These are phyloP conservation scores for Schmidtea mediterranea DNA, from an alignment of 1,140 invertebrate genomes.

Conservation along the genomic window DNA sequence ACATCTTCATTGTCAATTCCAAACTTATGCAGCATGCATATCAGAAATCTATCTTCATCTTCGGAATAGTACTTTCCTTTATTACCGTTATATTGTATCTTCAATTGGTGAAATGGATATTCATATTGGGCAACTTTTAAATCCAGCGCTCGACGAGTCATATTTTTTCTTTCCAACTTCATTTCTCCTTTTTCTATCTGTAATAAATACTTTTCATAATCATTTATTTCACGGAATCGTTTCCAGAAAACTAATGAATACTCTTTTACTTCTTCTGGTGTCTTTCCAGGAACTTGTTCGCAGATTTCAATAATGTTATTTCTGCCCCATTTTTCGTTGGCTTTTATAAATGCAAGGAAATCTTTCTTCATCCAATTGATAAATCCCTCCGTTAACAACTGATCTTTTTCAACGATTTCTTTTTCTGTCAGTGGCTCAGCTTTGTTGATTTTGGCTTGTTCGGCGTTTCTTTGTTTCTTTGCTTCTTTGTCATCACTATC, in stretches of 20 bases:
- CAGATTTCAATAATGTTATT: conserved; percentile 91
- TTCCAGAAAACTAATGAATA: conserved; percentile 97
- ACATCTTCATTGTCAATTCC: conserved; percentile 98
- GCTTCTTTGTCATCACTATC: conserved; percentile 73
- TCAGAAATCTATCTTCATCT: conserved; percentile 85
- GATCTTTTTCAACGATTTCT: conserved; percentile 65
- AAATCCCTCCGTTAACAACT: conserved; percentile 57
- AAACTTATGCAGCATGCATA: conserved; percentile 91
- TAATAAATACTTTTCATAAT: conserved; percentile 54
- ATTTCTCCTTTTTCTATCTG: conserved; percentile 84
- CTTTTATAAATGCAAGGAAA: conserved; percentile 93
- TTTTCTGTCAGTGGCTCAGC: conserved; percentile 63
- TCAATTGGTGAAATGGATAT: conserved; percentile 84
- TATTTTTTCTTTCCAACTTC: conserved; percentile 73
- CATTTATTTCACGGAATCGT: conserved; percentile 64
- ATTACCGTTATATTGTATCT: conserved; percentile 83
- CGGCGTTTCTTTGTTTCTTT: conserved; percentile 57
- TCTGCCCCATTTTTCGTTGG: conserved; percentile 89
- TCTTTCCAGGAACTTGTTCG: conserved; percentile 84
- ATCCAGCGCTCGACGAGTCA: conserved; percentile 86
- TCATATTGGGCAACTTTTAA: conserved; percentile 87
- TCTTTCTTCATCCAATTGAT: conserved; percentile 36
- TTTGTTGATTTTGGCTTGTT: conserved; percentile 80
- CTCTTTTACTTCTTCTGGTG: conserved; percentile 67
- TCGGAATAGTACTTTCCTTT: conserved; percentile 92